Conservation (phyloP, 1,140 invertebrate genomes). For the Brachionus plicatilis region DNA sequence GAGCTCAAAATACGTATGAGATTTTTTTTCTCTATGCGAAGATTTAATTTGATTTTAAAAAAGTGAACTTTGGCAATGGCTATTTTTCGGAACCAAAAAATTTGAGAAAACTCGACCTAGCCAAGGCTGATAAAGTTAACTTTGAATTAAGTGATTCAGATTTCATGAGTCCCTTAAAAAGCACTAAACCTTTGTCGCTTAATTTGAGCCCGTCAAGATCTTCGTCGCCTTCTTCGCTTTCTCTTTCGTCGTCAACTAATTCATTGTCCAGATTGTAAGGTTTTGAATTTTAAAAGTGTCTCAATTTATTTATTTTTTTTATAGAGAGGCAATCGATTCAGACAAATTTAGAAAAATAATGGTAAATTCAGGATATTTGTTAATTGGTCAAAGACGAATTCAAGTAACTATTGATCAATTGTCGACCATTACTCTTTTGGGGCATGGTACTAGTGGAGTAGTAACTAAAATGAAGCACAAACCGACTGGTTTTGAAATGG, state of each 20-base stretch:
- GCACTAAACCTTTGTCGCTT: background rate
- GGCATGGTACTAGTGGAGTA: slow-evolving; percentile 92
- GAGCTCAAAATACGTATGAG: background rate
- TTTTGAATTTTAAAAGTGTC: background rate
- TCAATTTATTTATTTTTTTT: background rate
- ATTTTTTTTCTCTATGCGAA: background rate
- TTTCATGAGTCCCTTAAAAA: background rate
- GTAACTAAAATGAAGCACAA: slow-evolving; percentile 91
- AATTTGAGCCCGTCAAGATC: background rate
- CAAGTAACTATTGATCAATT: slow-evolving; percentile 66
- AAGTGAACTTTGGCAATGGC: background rate
- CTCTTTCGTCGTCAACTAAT: background rate
- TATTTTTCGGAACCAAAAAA: background rate
- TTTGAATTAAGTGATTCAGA: background rate
- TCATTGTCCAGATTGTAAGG: background rate
- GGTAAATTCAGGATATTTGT: background rate
- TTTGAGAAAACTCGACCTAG: background rate
- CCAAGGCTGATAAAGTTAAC: background rate
- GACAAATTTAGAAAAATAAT: slow-evolving; percentile 22
- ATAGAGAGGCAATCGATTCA: background rate
- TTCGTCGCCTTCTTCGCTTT: background rate
- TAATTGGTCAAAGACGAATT: background rate
- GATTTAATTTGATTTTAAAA: background rate
- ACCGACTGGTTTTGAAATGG: slow-evolving; percentile 75
- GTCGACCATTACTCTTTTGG: slow-evolving; percentile 79